phyloP scores from a whole-genome alignment of 2,113 vertebrate genomes.

The Xiphophorus maculatus region DNA sequence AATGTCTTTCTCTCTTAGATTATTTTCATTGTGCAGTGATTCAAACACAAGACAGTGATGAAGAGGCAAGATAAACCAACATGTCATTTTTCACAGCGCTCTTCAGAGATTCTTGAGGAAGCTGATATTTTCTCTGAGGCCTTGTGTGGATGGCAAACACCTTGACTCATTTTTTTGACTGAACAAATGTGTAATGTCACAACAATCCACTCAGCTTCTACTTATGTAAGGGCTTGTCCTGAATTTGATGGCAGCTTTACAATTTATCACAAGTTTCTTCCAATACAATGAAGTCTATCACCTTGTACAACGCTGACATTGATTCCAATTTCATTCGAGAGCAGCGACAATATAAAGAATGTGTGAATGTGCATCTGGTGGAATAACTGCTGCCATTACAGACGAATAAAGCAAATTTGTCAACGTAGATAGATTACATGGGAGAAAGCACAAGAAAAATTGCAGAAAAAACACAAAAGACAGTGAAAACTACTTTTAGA shows the following conservation, averaged over 20 bases:
- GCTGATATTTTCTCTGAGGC: slow-evolving; percentile 48
- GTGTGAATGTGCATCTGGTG: slow-evolving; percentile 32
- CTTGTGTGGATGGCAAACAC: slow-evolving; percentile 40
- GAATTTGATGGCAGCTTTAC: slow-evolving; percentile 60
- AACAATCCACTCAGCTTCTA: slow-evolving; percentile 57
- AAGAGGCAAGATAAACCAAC: slow-evolving; percentile 30
- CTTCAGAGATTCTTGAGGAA: slow-evolving; percentile 57
- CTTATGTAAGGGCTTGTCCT: slow-evolving; percentile 65
- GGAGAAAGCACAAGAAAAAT: slow-evolving; percentile 8
- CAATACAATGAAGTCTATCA: slow-evolving; percentile 38
- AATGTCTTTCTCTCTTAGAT: not conserved
- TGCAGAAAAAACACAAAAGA: slow-evolving; percentile 3
- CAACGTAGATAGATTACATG: slow-evolving; percentile 14
- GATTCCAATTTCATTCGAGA: slow-evolving; percentile 40
- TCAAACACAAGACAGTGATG: not conserved
- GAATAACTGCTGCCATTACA: slow-evolving; percentile 36
- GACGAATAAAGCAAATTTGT: slow-evolving; percentile 29
- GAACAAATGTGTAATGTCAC: slow-evolving; percentile 63
- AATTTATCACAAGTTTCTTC: slow-evolving; percentile 47
- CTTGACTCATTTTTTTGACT: slow-evolving; percentile 46
- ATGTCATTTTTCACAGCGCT: slow-evolving; percentile 43
- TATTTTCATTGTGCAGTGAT: slow-evolving; percentile 6
- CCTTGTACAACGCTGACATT: slow-evolving; percentile 21
- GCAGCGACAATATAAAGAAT: slow-evolving; percentile 32
- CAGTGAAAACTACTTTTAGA: not conserved